A percentile compares a stretch with the other conserved stretches of the same genome.
phyloP scores from a whole-genome alignment of 2,113 vertebrate species.

The Varanus komodoensis region DNA sequence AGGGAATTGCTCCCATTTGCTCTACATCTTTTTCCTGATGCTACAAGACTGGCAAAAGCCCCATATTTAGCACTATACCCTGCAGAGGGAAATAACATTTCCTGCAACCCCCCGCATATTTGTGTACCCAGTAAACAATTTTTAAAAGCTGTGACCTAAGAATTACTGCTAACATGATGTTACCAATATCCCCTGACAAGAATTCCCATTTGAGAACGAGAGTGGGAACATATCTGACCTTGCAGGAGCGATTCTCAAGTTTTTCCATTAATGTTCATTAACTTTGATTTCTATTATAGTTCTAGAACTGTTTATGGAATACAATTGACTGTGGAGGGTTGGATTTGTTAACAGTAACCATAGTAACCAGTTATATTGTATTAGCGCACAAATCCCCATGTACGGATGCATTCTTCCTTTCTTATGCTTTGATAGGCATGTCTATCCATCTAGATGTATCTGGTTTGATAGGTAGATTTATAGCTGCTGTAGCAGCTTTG shows the following conservation, averaged over 20 bases:
- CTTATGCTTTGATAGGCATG: slow-evolving; percentile 39
- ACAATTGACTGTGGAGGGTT: slow-evolving; percentile 15
- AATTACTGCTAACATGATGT: not conserved
- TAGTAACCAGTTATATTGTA: slow-evolving; percentile 35
- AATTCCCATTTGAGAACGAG: not conserved
- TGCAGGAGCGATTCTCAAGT: not conserved
- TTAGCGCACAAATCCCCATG: slow-evolving; percentile 10
- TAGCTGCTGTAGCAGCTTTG: not conserved
- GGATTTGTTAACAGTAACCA: slow-evolving; percentile 35
- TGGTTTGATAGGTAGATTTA: slow-evolving; percentile 4
- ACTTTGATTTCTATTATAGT: slow-evolving; percentile 27
- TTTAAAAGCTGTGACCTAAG: not conserved
- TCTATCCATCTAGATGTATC: not conserved
- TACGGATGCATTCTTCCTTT: not conserved
- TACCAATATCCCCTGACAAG: slow-evolving; percentile 29
- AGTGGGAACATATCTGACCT: not conserved
- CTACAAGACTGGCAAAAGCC: not conserved
- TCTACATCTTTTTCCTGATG: not conserved
- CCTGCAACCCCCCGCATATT: not conserved
- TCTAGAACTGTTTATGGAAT: slow-evolving; percentile 34
- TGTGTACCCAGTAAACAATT: not conserved
- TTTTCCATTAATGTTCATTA: not conserved
- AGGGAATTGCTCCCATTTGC: not conserved
- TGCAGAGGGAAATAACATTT: slow-evolving; percentile 29
- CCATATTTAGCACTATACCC: slow-evolving; percentile 2